Conservation (phyloP, 2,888 invertebrate genomes). For the Torymus auratus region DNA sequence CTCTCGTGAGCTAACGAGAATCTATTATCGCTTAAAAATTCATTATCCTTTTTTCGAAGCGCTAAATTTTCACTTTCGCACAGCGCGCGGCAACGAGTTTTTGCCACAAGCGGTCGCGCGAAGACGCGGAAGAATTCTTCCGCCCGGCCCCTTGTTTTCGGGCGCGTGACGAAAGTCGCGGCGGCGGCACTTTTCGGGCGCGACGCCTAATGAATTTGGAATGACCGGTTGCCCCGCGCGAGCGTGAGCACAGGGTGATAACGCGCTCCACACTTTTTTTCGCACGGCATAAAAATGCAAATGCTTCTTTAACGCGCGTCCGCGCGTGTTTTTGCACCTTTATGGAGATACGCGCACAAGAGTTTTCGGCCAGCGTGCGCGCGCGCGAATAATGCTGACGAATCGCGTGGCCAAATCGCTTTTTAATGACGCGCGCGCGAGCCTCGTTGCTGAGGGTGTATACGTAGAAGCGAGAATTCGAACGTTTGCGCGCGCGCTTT, state of each 20-base stretch:
- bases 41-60: slow-evolving; percentile 26
- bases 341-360: slow-evolving; percentile 1
- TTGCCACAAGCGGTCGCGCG: background rate
- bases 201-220: slow-evolving; percentile 72
- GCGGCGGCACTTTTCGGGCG: slow-evolving; percentile 53
- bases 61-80: slow-evolving; percentile 42
- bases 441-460: background rate
- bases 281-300: slow-evolving; percentile 65
- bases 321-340: slow-evolving; percentile 40
- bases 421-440: slow-evolving; percentile 49
- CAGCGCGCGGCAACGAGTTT: background rate
- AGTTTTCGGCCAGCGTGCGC: slow-evolving; percentile 24
- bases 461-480: slow-evolving; percentile 14
- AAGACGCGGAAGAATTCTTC: no score
- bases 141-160: background rate
- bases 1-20: slow-evolving; percentile 31
- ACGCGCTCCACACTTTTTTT: slow-evolving; percentile 34
- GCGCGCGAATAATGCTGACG: slow-evolving; percentile 7
- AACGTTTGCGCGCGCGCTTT: slow-evolving; percentile 29
- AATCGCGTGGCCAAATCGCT: slow-evolving; percentile 48
- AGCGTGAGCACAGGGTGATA: slow-evolving; percentile 25
- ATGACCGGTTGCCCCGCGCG: slow-evolving; percentile 63
- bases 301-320: slow-evolving; percentile 56
- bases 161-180: slow-evolving; percentile 26
- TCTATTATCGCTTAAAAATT: slow-evolving; percentile 31